A percentile compares a stretch with the other conserved stretches of the same genome.
These are phyloP conservation scores for Alviniconcha strummeri DNA, from an alignment of 2,888 invertebrate species.

Conservation along the genomic window DNA sequence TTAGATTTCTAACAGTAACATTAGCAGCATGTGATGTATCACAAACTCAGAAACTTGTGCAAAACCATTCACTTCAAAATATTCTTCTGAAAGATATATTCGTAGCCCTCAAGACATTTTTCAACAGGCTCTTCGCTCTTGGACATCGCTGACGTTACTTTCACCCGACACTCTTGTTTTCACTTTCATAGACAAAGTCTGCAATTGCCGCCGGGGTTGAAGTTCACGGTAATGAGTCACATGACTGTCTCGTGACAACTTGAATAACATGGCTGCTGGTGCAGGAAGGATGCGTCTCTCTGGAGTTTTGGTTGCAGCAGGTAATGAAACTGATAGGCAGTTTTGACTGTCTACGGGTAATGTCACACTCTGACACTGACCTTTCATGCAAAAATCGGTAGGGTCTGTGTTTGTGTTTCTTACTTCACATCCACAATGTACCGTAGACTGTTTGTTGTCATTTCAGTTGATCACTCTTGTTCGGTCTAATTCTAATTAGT, in stretches of 20 bases:
- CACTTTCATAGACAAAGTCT: neutral
- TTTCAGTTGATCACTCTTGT: no score
- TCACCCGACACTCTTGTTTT: neutral
- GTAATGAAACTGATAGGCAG: neutral
- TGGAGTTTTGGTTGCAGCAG: neutral
- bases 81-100: constrained; percentile 53
- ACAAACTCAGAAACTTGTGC: no score
- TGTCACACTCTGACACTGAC: no score
- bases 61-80: constrained; percentile 48
- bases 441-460: no score
- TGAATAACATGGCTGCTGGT: constrained; percentile 35
- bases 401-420: no score
- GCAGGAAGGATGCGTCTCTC: neutral
- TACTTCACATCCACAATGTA: no score
- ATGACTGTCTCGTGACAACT: constrained; percentile 36
- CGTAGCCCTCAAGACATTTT: constrained; percentile 50
- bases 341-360: no score
- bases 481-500: no score
- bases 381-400: no score
- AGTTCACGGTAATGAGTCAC: constrained; percentile 29
- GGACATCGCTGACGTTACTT: neutral
- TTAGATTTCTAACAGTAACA: no score
- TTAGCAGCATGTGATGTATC: neutral
- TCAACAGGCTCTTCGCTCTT: constrained; percentile 36
- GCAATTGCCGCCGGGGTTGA: neutral